A percentile compares a stretch with the other conserved stretches of the same genome.
These are phyloP conservation scores for Pachypeltis micranthus DNA, from an alignment of 1,140 invertebrate genomes.

Conservation along the genomic window DNA sequence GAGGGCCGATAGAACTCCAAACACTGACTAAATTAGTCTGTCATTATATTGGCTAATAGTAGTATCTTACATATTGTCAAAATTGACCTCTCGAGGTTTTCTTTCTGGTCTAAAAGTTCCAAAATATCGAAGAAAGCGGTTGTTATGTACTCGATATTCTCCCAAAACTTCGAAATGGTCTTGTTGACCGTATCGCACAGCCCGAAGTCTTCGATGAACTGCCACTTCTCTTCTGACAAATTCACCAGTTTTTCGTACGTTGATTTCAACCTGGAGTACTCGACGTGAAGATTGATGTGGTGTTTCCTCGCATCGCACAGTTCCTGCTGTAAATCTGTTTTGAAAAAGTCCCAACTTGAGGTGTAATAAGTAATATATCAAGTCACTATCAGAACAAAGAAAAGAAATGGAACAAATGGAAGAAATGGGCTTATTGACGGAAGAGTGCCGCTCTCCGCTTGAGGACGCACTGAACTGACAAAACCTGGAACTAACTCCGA, in stretches of 20 bases:
- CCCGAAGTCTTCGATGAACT: background rate
- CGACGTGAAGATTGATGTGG: constrained; percentile 3
- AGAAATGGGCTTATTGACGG: too few relatives aligned
- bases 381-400: too few relatives aligned
- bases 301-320: background rate
- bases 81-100: background rate
- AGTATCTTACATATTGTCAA: background rate
- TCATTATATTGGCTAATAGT: too few relatives aligned
- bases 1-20: too few relatives aligned
- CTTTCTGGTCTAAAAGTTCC: background rate
- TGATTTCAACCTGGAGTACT: background rate
- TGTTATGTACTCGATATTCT: background rate
- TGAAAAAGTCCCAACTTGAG: too few relatives aligned
- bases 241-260: background rate
- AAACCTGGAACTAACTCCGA: too few relatives aligned
- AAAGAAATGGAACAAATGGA: too few relatives aligned
- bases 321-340: constrained; percentile 1
- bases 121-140: background rate
- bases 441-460: too few relatives aligned
- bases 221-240: background rate
- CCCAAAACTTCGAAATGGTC: background rate
- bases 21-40: too few relatives aligned
- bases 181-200: background rate
- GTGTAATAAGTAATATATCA: too few relatives aligned
- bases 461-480: too few relatives aligned